A percentile compares a stretch with the other conserved stretches of the same genome.
Conservation (phyloP, 2,888 invertebrate species). For the Eupithecia dodoneata region DNA sequence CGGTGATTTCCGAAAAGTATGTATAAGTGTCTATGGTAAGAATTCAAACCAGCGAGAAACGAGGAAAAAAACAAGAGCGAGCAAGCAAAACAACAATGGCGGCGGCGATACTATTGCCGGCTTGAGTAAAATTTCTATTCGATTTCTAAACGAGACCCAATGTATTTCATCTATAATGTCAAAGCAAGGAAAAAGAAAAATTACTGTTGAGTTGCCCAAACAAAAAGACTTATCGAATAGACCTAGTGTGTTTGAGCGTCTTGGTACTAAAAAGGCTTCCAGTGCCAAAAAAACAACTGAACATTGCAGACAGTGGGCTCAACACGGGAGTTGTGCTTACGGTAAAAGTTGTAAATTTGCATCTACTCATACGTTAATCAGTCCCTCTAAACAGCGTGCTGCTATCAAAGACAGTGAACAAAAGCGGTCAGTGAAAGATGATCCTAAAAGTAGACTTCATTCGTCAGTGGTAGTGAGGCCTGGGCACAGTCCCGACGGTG, state of each 20-base stretch:
- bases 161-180: conserved; percentile 82
- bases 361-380: conserved; percentile 88
- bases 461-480: conserved; percentile 85
- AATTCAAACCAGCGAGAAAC: neutral
- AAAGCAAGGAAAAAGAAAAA: conserved; percentile 90
- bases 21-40: neutral
- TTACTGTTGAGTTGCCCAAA: conserved; percentile 89
- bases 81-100: conserved; percentile 54
- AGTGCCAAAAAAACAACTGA: conserved; percentile 85
- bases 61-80: neutral
- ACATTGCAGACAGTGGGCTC: conserved; percentile 90
- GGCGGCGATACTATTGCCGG: conserved; percentile 52
- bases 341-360: conserved; percentile 92
- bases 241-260: conserved; percentile 92
- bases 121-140: conserved; percentile 56
- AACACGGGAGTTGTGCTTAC: conserved; percentile 90
- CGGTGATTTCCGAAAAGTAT: neutral
- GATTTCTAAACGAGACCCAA: conserved; percentile 68
- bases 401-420: conserved; percentile 86
- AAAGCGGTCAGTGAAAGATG: conserved; percentile 83
- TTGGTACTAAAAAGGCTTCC: conserved; percentile 88
- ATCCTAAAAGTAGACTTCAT: conserved; percentile 86
- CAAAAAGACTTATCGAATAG: conserved; percentile 86
- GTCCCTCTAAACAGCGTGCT: conserved; percentile 89
- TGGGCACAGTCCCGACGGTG: conserved; percentile 85